phyloP scores from a whole-genome alignment of 2,797 vertebrate species.

The Streptopelia turtur region DNA sequence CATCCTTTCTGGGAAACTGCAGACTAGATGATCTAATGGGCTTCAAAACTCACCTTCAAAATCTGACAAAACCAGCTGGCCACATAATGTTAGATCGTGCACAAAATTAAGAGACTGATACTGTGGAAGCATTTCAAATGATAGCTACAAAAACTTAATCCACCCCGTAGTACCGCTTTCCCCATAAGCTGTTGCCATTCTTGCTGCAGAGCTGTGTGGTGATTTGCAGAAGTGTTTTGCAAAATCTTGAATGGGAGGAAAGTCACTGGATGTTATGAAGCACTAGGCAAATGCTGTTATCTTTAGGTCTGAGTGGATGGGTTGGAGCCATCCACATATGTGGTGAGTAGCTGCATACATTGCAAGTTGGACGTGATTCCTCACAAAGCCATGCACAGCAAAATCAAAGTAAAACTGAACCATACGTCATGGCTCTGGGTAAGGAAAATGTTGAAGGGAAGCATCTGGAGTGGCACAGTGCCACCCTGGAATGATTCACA shows the following conservation, averaged over 20 bases:
- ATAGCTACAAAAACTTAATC: neutral
- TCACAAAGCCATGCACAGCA: neutral
- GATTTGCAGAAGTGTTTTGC: neutral
- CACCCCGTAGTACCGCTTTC: neutral
- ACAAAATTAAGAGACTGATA: neutral
- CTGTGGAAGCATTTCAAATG: neutral
- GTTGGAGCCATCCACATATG: neutral
- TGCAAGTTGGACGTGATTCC: neutral
- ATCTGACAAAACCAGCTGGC: neutral
- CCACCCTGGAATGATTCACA: neutral
- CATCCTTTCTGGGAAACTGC: neutral
- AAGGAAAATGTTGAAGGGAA: neutral
- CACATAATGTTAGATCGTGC: neutral
- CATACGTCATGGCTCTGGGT: fast-evolving
- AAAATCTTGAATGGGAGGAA: neutral
- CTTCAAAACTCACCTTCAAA: neutral
- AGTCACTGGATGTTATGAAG: neutral
- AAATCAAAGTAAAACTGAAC: neutral
- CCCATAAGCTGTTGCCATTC: neutral
- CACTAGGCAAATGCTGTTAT: neutral
- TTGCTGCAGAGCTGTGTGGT: neutral
- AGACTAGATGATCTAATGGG: neutral
- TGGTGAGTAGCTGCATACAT: neutral
- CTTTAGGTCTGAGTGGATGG: neutral
- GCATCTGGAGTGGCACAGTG: neutral